These are phyloP conservation scores for Pelodytes ibericus DNA, from an alignment of 2,797 vertebrate species.

Conservation along the genomic window DNA sequence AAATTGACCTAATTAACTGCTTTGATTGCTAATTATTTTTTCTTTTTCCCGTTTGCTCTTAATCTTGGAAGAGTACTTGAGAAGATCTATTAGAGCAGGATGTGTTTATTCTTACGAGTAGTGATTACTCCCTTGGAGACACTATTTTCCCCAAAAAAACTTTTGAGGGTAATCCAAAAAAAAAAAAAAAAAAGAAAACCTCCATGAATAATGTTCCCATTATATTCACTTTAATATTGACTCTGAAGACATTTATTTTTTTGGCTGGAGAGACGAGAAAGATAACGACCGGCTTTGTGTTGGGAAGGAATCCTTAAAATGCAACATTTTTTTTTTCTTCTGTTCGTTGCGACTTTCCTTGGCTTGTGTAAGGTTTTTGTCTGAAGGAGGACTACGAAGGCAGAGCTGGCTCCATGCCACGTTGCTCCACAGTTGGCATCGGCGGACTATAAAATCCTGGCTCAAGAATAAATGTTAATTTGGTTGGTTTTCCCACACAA, in stretches of 20 bases:
- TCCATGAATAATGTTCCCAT: slow-evolving; percentile 69
- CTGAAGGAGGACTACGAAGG: slow-evolving; percentile 67
- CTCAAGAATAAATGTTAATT: slow-evolving; percentile 60
- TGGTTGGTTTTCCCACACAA: slow-evolving; percentile 76
- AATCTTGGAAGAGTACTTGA: neutral
- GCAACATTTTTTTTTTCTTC: slow-evolving; percentile 61
- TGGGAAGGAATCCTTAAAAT: slow-evolving; percentile 70
- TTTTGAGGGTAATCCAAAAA: slow-evolving; percentile 66
- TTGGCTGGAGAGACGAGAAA: slow-evolving; percentile 65
- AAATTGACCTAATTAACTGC: slow-evolving; percentile 15
- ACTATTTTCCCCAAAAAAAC: slow-evolving; percentile 42
- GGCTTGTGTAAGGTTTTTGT: slow-evolving; percentile 65
- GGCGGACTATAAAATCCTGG: slow-evolving; percentile 60
- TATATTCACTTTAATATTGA: slow-evolving; percentile 66
- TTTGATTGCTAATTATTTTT: slow-evolving; percentile 19
- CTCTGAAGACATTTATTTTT: slow-evolving; percentile 68
- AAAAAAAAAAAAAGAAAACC: no score
- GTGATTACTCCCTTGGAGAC: slow-evolving; percentile 62
- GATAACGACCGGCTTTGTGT: slow-evolving; percentile 68
- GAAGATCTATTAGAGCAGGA: neutral
- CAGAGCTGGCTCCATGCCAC: slow-evolving; percentile 65
- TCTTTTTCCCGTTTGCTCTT: slow-evolving; percentile 10
- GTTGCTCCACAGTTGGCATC: slow-evolving; percentile 63
- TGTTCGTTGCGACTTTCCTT: slow-evolving; percentile 65
- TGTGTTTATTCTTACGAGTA: slow-evolving; percentile 24